Base-by-base conservation (phyloP, 1,140 invertebrate species). In the Nomia melanderi region DNA sequence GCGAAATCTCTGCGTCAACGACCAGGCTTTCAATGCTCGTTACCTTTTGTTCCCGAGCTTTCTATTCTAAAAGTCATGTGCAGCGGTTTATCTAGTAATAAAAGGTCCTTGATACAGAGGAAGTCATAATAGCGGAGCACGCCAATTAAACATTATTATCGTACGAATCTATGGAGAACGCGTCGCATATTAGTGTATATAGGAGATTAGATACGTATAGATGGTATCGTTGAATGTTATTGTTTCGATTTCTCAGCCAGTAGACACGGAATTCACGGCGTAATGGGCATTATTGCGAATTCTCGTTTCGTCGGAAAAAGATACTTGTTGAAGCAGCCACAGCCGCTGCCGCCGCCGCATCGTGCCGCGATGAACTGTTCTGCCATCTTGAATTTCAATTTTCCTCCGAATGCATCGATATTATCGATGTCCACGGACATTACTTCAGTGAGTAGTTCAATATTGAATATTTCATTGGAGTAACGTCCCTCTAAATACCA, bases 201-300 rank as follows among this genome's bases (percentile, higher is more conserved):
- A 25, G 20, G 0, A 8, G 70, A 72, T 72, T 63, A 72, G 60
- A 73, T 39, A 39, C 5, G 47, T 39, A 8, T 11, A 12, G 20
- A 14, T 8, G 14, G 23, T 64, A 39, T 36, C 31, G 6, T 23
- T 72, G 14, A 5, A 6, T 23, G n/a, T 23, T 31, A 1, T 31
- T 70, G n/a, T 63, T 36, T 64, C 25, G 6, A n/a, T 47, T 44
- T 20, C 25, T 47, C 2, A 1, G 6, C 7, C 11, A 11, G 27
- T 31, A 47, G 17, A 64, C 1, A 17, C 9, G 59, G 29, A 59
- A 39, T 23, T 33, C 17, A 12, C 33, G 5, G 33, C 9, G 33
- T 14, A 25, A 62, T 23, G 39, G 1, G 59, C 23, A 14, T 11
- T 31, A 29, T 57, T n/a, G 11, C 33, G 20, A 62, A 23, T 39